Evolutionary conservation across 2,113 vertebrate genomes (phyloP).

Genomic region (Redunca redunca): DNA sequence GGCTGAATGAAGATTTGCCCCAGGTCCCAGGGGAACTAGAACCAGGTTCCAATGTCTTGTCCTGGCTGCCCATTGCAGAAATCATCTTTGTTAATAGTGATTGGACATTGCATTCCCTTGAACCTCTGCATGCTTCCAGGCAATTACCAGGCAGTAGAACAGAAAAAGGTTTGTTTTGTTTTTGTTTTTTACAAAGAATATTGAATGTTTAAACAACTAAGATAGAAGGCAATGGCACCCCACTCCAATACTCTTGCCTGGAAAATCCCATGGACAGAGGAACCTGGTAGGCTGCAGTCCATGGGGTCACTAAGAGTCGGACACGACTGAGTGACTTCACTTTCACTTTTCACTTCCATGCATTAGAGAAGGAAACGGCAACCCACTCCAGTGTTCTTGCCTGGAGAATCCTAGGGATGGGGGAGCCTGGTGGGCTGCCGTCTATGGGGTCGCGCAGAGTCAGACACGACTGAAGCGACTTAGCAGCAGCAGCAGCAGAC

Average conservation of each 20-base stretch:
- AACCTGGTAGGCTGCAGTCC: no score
- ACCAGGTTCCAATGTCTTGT: neutral
- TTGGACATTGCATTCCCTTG: neutral
- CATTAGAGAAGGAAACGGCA: no score
- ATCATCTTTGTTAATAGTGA: neutral
- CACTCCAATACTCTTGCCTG: no score
- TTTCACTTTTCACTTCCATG: no score
- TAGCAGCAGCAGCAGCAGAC: no score
- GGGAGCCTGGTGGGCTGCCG: no score
- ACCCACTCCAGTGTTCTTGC: no score
- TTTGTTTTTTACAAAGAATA: neutral
- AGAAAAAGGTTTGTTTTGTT: neutral
- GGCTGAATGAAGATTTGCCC: neutral
- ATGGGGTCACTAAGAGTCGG: no score
- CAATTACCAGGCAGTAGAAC: neutral
- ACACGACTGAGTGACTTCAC: no score
- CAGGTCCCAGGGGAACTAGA: neutral
- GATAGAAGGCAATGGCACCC: neutral
- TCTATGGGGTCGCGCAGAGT: no score
- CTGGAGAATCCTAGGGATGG: no score
- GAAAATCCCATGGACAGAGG: no score
- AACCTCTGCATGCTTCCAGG: neutral
- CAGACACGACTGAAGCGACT: accelerated
- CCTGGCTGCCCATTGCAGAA: neutral
- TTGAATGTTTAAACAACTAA: neutral